Percentiles rank a stretch among this genome's conserved stretches.
phyloP scores from a whole-genome alignment of 2,113 vertebrate genomes.

The Triplophysa siluroides region DNA sequence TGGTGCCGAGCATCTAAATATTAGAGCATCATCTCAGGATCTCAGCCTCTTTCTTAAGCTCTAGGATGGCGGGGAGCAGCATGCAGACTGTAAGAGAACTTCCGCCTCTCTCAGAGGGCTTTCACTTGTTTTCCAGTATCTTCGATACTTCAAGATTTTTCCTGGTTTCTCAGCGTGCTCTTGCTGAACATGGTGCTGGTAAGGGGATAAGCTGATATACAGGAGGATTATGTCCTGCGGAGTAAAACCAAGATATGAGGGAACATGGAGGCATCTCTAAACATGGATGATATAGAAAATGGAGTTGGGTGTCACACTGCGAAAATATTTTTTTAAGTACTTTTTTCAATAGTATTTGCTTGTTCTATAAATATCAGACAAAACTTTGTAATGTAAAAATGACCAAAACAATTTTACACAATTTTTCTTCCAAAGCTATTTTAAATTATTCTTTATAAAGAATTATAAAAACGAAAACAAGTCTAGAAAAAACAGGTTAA shows the following conservation, averaged over 20 bases:
- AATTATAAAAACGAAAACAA: too few species aligned
- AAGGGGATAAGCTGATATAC: neutral
- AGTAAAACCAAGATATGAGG: neutral
- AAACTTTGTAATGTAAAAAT: too few species aligned
- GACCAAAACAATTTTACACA: too few species aligned
- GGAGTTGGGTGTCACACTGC: too few species aligned
- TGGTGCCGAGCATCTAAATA: neutral
- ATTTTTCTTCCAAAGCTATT: too few species aligned
- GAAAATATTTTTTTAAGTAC: too few species aligned
- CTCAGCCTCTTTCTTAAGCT: neutral
- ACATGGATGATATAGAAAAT: conserved; percentile 1
- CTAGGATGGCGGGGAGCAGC: neutral
- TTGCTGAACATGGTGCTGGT: neutral
- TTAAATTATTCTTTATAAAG: too few species aligned
- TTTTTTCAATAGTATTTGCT: too few species aligned
- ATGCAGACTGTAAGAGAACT: neutral
- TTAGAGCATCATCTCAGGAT: neutral
- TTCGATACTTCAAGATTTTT: neutral
- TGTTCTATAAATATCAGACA: too few species aligned
- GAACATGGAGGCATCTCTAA: neutral
- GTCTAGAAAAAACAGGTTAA: too few species aligned
- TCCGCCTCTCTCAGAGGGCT: neutral
- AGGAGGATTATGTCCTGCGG: neutral
- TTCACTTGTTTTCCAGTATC: conserved; percentile 9
- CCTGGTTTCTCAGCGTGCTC: neutral